Percentiles rank a stretch among this genome's conserved stretches.
Conservation (phyloP, 1,140 invertebrate species). For the Lysiphlebus fabarum region DNA sequence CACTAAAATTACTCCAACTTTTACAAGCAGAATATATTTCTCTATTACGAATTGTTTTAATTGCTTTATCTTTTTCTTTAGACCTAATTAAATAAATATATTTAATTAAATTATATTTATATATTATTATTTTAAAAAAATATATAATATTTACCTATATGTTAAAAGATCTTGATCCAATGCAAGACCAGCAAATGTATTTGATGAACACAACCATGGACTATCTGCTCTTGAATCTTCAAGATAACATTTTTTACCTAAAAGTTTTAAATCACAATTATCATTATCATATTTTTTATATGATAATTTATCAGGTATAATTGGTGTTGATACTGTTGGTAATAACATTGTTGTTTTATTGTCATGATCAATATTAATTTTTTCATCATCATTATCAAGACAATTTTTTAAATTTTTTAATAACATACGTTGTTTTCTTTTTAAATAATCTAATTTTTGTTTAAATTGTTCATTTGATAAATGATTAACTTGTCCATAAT, state of each 20-base stretch:
- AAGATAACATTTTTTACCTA: slow-evolving; percentile 47
- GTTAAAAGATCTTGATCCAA: slow-evolving; percentile 47
- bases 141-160: slow-evolving; percentile 34
- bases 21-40: slow-evolving; percentile 40
- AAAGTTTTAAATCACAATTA: slow-evolving; percentile 37
- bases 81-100: slow-evolving; percentile 27
- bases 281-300: slow-evolving; percentile 25
- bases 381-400: slow-evolving; percentile 44
- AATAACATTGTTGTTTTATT: slow-evolving; percentile 2
- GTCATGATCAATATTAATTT: slow-evolving; percentile 15
- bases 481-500: slow-evolving; percentile 67
- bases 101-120: too few relatives aligned
- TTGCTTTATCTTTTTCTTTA: slow-evolving; percentile 36
- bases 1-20: slow-evolving; percentile 42
- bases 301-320: slow-evolving; percentile 16
- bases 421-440: slow-evolving; percentile 62
- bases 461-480: slow-evolving; percentile 67
- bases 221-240: slow-evolving; percentile 41
- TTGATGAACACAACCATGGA: slow-evolving; percentile 39
- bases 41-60: slow-evolving; percentile 40
- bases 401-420: slow-evolving; percentile 56
- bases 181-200: slow-evolving; percentile 39
- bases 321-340: not conserved
- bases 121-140: not conserved
- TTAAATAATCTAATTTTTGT: slow-evolving; percentile 62